Conservation (phyloP, 2,888 invertebrate genomes). For the Pyrrhosoma nymphula region DNA sequence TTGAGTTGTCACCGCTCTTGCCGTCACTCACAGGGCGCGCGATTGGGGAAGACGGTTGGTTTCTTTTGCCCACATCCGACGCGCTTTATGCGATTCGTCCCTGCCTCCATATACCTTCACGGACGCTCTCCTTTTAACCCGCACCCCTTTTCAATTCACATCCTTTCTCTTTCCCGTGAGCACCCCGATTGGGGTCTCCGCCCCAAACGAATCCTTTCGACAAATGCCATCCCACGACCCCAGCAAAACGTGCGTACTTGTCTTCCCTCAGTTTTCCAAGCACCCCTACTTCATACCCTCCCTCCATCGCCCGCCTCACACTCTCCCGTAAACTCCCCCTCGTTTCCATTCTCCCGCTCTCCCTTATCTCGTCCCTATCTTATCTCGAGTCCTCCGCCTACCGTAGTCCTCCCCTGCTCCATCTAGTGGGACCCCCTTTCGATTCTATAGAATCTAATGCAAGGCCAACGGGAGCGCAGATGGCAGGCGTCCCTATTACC, state of each 20-base stretch:
- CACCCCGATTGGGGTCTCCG: background rate
- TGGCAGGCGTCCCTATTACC: slow-evolving; percentile 57
- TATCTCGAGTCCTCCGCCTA: slow-evolving; percentile 6
- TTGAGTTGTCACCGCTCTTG: background rate
- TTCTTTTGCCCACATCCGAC: background rate
- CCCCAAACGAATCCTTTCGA: slow-evolving; percentile 42
- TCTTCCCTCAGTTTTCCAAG: slow-evolving; percentile 26
- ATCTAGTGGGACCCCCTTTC: slow-evolving; percentile 1
- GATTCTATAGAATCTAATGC: slow-evolving; percentile 55
- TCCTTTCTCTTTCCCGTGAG: background rate
- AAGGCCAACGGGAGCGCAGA: slow-evolving; percentile 46
- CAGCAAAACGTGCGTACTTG: slow-evolving; percentile 43
- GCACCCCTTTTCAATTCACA: background rate
- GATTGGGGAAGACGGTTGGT: background rate
- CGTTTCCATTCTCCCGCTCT: slow-evolving; percentile 13
- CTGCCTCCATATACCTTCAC: background rate
- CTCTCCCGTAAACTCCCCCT: background rate
- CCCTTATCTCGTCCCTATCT: slow-evolving; percentile 16
- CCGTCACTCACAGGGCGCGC: slow-evolving; percentile 1
- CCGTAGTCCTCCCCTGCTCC: background rate
- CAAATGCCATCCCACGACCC: slow-evolving; percentile 54
- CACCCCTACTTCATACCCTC: background rate
- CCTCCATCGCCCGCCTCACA: background rate
- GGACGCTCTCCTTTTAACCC: background rate
- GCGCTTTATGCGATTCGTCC: background rate